phyloP scores from a whole-genome alignment of 2,888 invertebrate species.

The Parascotia fuliginaria region DNA sequence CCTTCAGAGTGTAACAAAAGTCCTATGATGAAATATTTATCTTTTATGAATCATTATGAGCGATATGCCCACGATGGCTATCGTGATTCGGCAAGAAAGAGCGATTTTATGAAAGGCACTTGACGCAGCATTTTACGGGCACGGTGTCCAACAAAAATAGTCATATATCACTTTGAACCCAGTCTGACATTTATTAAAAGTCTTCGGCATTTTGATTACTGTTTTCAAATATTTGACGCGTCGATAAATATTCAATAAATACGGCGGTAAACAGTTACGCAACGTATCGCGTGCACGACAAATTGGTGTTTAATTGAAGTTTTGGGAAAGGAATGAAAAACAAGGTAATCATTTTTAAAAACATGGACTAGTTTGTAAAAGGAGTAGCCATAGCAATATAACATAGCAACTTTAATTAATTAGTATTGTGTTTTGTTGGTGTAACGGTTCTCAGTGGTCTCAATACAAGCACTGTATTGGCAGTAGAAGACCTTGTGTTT shows the following conservation, averaged over 20 bases:
- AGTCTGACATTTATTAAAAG: constrained; percentile 73
- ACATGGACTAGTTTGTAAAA: background rate
- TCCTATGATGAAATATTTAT: constrained; percentile 33
- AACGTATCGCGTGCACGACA: background rate
- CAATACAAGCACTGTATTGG: no score
- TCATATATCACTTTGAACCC: constrained; percentile 67
- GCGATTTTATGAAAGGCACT: constrained; percentile 60
- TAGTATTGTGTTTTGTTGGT: no score
- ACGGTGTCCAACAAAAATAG: constrained; percentile 58
- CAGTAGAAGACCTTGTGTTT: no score
- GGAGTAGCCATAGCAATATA: no score
- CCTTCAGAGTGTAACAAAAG: constrained; percentile 26
- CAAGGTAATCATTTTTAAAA: no score
- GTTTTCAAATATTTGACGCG: constrained; percentile 45
- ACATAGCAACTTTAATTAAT: no score
- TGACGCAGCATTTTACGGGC: constrained; percentile 68
- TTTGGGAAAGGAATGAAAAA: background rate
- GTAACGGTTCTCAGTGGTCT: no score
- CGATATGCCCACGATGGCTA: constrained; percentile 46
- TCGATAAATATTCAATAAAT: constrained; percentile 40
- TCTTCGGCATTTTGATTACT: constrained; percentile 61
- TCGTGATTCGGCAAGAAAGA: constrained; percentile 63
- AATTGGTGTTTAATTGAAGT: background rate
- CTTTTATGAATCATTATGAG: constrained; percentile 50
- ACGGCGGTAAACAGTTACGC: constrained; percentile 17